Evolutionary conservation across 2,797 vertebrate genomes (phyloP), one percentile per base, ranked within the genome.

Genomic region (Pipistrellus nathusii): DNA sequence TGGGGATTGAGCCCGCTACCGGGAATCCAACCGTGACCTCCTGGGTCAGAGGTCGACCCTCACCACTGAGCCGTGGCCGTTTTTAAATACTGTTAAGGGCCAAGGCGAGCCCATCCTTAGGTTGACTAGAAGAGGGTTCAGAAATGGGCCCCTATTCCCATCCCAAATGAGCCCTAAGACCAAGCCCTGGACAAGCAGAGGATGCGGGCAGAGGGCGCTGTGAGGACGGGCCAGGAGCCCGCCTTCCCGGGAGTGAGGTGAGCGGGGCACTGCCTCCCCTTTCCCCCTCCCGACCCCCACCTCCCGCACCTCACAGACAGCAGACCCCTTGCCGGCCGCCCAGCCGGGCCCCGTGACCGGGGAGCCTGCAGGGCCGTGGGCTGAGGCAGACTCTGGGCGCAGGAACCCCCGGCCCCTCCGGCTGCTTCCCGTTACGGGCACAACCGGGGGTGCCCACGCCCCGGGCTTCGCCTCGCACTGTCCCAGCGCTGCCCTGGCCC

Each of bases 391-490:
- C n/a, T 8, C 38, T 30, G 48, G 81, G 82, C 62, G 23, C 44
- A 8, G 21, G 30, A 62, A 55, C 27, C 41, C 48, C 2, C 2
- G 4, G 46, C 18, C 57, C 57, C 73, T 86, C 80, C 13, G 6
- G 64, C 68, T 20, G 71, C 81, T 59, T 48, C 80, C 80, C 80
- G 92, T 80, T 82, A 59, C 20, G 81, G 72, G 81, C 62, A 57
- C 62, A 87, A 88, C 32, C 18, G 76, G 76, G 76, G 77, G 13
- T 69, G 80, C 80, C 59, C 44, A 48, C 15, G 12, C 18, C 18
- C 14, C 13, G 23, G 30, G 68, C 51, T 87, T 81, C 62, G 25
- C 25, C n/a, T 73, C 35, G 35, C 41, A 53, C 7, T n/a, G 69
- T 51, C 84, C 88, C 85, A 44, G 20, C 35, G 78, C 46, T 12